Conservation (phyloP, 1,140 invertebrate species). For the Zaprionus ornatus region DNA sequence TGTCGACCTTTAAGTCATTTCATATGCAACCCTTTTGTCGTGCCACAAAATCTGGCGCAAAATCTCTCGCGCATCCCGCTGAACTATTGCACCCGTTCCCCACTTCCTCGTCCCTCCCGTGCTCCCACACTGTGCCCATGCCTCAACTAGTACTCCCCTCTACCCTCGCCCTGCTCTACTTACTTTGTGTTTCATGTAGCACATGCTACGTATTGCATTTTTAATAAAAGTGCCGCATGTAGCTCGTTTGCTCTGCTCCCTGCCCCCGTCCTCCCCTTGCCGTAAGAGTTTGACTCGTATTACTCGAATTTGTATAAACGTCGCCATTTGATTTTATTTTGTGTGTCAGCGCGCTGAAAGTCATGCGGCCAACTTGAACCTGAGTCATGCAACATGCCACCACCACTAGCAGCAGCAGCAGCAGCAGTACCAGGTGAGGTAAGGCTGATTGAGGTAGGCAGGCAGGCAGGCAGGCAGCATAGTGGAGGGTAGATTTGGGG, state of each 20-base stretch:
- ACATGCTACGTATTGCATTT: slow-evolving; percentile 32
- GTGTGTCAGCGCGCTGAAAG: slow-evolving; percentile 59
- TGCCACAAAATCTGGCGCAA: slow-evolving; percentile 28
- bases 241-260: neutral
- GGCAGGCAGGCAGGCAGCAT: slow-evolving; percentile 6
- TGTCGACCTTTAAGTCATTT: slow-evolving; percentile 29
- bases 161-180: neutral
- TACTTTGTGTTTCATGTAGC: slow-evolving; percentile 1
- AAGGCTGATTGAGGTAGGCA: slow-evolving; percentile 21
- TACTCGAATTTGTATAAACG: slow-evolving; percentile 50
- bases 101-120: neutral
- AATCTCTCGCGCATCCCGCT: slow-evolving; percentile 12
- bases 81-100: neutral
- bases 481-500: slow-evolving; percentile 9
- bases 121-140: neutral
- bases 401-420: neutral
- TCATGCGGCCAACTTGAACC: slow-evolving; percentile 75
- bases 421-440: too few relatives aligned
- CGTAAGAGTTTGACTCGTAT: slow-evolving; percentile 12
- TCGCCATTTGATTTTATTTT: slow-evolving; percentile 60
- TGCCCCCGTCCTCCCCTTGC: neutral
- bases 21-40: slow-evolving; percentile 36
- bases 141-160: neutral
- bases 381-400: slow-evolving; percentile 70
- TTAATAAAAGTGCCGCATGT: slow-evolving; percentile 40